Evolutionary conservation across 1,140 invertebrate species (phyloP).

Genomic region (Procambarus clarkii): DNA sequence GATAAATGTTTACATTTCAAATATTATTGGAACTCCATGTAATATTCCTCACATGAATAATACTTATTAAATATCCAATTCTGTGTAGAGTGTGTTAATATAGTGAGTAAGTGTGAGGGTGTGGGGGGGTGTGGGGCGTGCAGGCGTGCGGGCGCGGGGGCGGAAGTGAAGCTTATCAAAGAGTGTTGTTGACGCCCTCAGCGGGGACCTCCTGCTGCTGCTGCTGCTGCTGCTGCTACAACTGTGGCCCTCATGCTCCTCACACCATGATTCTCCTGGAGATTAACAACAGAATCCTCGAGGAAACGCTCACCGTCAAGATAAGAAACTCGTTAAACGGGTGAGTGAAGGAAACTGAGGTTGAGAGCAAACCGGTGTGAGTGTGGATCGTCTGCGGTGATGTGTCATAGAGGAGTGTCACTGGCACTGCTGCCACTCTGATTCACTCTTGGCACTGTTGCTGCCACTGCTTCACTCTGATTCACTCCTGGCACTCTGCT

Average conservation of each 20-base stretch:
- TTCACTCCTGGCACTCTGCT: too few species aligned
- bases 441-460: too few species aligned
- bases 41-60: conserved; percentile 47
- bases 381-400: conserved; percentile 7
- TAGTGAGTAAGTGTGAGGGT: too few species aligned
- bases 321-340: conserved; percentile 95
- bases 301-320: conserved; percentile 95
- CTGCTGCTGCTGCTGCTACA: neutral
- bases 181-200: conserved; percentile 26
- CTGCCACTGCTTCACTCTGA: too few species aligned
- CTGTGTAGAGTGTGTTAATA: too few species aligned
- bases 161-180: conserved; percentile 36
- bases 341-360: conserved; percentile 80
- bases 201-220: neutral
- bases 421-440: too few species aligned
- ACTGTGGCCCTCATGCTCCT: conserved; percentile 40
- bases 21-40: conserved; percentile 63
- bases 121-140: too few species aligned
- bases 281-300: conserved; percentile 98
- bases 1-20: conserved; percentile 66
- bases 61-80: neutral
- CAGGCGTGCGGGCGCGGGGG: too few species aligned
- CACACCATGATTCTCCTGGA: conserved; percentile 96
- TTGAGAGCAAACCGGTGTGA: conserved; percentile 39
- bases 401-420: neutral